A percentile compares a stretch with the other conserved stretches of the same genome.
phyloP scores from a whole-genome alignment of 2,797 vertebrate genomes.

The Adrianichthys oophorus region DNA sequence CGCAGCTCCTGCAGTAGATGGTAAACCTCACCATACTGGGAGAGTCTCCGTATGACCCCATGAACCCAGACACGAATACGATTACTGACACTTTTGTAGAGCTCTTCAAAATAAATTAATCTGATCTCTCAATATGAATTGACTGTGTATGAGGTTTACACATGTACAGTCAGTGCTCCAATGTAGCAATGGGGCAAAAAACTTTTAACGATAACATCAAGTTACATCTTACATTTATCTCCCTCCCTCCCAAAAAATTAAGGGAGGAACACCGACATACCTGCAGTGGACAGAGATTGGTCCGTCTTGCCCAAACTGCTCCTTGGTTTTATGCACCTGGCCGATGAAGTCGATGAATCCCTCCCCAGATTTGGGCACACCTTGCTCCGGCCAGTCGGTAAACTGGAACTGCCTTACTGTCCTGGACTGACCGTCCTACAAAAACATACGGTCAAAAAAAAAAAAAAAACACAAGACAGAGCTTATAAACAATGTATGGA shows the following conservation, averaged over 20 bases:
- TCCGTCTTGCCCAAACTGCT: conserved; percentile 97
- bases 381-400: conserved; percentile 97
- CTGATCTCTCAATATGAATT: too few species aligned
- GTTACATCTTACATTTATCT: too few species aligned
- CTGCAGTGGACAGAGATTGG: conserved; percentile 99
- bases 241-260: background rate
- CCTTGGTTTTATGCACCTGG: conserved; percentile 99
- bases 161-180: too few species aligned
- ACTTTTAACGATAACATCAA: too few species aligned
- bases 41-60: too few species aligned
- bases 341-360: conserved; percentile 98
- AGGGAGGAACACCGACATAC: conserved; percentile 56
- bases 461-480: background rate
- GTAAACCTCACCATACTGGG: too few species aligned
- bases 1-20: too few species aligned
- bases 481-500: background rate
- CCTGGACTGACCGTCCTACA: conserved; percentile 94
- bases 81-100: too few species aligned
- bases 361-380: conserved; percentile 96
- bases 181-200: too few species aligned
- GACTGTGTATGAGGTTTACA: too few species aligned
- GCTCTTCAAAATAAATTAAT: too few species aligned
- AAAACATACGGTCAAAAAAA: background rate
- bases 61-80: too few species aligned
- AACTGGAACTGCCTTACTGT: conserved; percentile 99